These are phyloP conservation scores for Aleiodes sp. DNA, from an alignment of 1,140 invertebrate species.

Conservation along the genomic window DNA sequence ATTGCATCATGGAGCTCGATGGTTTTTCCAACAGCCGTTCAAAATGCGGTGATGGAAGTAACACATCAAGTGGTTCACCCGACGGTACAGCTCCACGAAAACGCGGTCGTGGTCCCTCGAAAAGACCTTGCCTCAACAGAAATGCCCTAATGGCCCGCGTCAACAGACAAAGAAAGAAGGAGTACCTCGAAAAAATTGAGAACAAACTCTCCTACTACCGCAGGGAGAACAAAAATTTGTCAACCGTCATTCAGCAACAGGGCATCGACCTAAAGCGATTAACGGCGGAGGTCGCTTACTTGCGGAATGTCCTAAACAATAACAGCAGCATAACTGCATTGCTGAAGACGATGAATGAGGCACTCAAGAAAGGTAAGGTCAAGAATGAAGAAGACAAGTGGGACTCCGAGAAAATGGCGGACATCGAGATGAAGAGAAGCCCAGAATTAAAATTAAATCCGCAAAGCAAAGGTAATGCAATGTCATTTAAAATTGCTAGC, in stretches of 20 bases:
- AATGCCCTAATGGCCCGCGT: conserved; percentile 71
- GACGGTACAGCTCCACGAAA: conserved; percentile 5
- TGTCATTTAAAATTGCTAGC: not conserved
- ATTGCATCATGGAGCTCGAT: not conserved
- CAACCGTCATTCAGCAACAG: conserved; percentile 62
- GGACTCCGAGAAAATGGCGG: conserved; percentile 29
- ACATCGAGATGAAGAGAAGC: too few species aligned
- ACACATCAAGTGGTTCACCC: not conserved
- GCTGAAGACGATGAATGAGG: conserved; percentile 60
- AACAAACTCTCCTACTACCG: conserved; percentile 60
- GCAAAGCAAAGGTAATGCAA: conserved; percentile 3
- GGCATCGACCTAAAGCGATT: conserved; percentile 60
- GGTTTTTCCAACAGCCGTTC: not conserved
- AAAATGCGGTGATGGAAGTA: not conserved
- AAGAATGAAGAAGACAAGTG: not conserved
- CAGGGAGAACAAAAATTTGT: conserved; percentile 64
- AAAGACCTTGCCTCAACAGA: conserved; percentile 55
- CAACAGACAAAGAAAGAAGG: conserved; percentile 70
- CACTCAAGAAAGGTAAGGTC: not conserved
- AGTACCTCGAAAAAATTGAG: conserved; percentile 68
- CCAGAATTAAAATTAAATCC: not conserved
- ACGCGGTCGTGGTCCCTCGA: conserved; percentile 52
- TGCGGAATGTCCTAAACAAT: conserved; percentile 67
- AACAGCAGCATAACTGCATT: conserved; percentile 62
- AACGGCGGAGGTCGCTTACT: conserved; percentile 65